These are phyloP conservation scores for Bombus fervidus DNA, from an alignment of 1,140 invertebrate genomes.

Conservation along the genomic window DNA sequence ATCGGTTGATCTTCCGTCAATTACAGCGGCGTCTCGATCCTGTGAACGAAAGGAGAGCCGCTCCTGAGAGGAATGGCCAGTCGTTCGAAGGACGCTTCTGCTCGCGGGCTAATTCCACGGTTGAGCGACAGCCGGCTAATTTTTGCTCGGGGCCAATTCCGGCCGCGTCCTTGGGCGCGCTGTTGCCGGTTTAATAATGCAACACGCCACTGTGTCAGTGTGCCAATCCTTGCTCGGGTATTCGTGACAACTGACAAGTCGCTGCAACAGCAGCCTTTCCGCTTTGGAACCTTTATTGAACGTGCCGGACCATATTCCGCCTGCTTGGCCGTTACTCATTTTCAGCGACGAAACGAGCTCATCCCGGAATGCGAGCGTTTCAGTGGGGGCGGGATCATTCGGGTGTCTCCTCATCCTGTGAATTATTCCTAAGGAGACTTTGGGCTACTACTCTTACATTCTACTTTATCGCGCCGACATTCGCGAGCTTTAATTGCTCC, in stretches of 20 bases:
- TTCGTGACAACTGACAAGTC: constrained; percentile 47
- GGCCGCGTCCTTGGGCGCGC: constrained; percentile 52
- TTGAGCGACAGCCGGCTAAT: constrained; percentile 68
- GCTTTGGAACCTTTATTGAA: constrained; percentile 26
- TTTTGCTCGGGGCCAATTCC: constrained; percentile 64
- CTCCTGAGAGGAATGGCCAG: constrained; percentile 17
- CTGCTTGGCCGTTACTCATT: not conserved
- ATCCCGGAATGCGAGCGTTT: no score
- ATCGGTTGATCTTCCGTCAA: constrained; percentile 30
- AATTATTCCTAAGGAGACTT: constrained; percentile 17
- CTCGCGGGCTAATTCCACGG: constrained; percentile 64
- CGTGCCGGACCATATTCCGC: not conserved
- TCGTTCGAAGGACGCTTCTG: constrained; percentile 45
- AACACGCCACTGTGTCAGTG: constrained; percentile 71
- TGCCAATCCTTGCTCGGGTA: constrained; percentile 57
- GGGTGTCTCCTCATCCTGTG: not conserved
- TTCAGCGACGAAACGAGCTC: not conserved
- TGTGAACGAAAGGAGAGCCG: not conserved
- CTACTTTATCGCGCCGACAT: not conserved
- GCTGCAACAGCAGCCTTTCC: not conserved
- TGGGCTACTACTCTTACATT: no score
- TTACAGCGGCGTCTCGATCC: constrained; percentile 20
- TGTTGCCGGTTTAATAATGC: constrained; percentile 67
- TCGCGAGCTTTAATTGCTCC: constrained; percentile 10
- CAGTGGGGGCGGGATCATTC: not conserved